Percentiles rank a stretch among this genome's conserved stretches.
Evolutionary conservation across 2,888 invertebrate species (phyloP).

Genomic region (Drosophila prolongata): DNA sequence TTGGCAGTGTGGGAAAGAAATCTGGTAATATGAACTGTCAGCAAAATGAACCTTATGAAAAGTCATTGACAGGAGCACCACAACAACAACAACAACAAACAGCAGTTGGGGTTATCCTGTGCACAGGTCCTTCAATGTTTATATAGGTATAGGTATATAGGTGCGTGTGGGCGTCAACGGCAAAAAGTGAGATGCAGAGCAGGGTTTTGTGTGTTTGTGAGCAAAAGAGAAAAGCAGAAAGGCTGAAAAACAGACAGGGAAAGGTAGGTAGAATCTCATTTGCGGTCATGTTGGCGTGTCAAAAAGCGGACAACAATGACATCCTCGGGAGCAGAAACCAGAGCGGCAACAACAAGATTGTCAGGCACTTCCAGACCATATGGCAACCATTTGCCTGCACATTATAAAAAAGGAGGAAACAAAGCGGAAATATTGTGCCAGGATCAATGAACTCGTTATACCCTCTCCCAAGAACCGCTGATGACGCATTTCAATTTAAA

Average conservation of each 20-base stretch:
- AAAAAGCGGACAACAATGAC: constrained; percentile 51
- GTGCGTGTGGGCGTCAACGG: constrained; percentile 64
- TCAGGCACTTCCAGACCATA: constrained; percentile 51
- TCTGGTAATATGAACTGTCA: constrained; percentile 59
- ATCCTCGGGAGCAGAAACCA: constrained; percentile 41
- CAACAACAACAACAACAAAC: constrained; percentile 6
- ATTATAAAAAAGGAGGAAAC: constrained; percentile 14
- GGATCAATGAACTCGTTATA: constrained; percentile 29
- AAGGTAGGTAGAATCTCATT: constrained; percentile 71
- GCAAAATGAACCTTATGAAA: constrained; percentile 56
- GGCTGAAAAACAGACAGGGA: not conserved
- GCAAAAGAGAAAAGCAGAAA: not conserved
- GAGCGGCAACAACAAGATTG: constrained; percentile 28
- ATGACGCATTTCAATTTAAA: not conserved
- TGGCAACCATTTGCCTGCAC: constrained; percentile 56
- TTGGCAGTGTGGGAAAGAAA: constrained; percentile 23
- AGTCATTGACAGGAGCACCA: constrained; percentile 60
- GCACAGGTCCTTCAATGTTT: constrained; percentile 41
- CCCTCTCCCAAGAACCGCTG: constrained; percentile 3
- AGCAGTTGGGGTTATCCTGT: constrained; percentile 22
- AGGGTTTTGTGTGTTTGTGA: not conserved
- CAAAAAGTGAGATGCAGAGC: constrained; percentile 38
- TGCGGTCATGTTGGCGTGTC: constrained; percentile 75
- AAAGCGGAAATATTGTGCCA: constrained; percentile 25
- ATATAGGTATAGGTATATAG: not conserved